Conservation (phyloP, 2,797 vertebrate species). For the Zenarchopterus dispar region DNA sequence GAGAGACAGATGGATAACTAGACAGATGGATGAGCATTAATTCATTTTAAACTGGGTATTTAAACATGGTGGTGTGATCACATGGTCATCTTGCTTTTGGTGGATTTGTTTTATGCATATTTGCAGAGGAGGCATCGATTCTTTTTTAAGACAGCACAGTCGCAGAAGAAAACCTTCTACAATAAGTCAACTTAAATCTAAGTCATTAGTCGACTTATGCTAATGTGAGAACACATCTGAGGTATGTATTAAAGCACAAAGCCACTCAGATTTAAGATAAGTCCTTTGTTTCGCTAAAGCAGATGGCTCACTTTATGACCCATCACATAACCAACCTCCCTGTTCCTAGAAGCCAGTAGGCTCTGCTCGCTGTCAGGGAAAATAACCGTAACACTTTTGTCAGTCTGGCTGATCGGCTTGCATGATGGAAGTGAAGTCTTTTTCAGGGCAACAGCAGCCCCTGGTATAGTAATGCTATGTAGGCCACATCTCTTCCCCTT, state of each 20-base stretch:
- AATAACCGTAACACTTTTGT: constrained; percentile 78
- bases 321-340: constrained; percentile 64
- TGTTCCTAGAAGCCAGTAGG: constrained; percentile 68
- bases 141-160: background rate
- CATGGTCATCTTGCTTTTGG: background rate
- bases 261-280: constrained; percentile 16
- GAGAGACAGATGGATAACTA: constrained; percentile 54
- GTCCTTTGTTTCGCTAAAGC: constrained; percentile 42
- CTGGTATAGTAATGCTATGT: constrained; percentile 70
- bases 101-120: too few relatives aligned
- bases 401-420: constrained; percentile 68
- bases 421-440: constrained; percentile 62
- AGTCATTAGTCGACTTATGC: background rate
- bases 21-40: constrained; percentile 53
- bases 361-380: constrained; percentile 80
- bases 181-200: background rate
- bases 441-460: constrained; percentile 68
- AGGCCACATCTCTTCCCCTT: constrained; percentile 66
- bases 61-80: constrained; percentile 36
- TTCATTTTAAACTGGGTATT: constrained; percentile 37
- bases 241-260: constrained; percentile 24
- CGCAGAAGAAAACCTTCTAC: background rate
- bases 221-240: constrained; percentile 3
- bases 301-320: constrained; percentile 56
- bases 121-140: background rate